phyloP scores from a whole-genome alignment of 2,797 vertebrate species.

The Oceanodroma leucorhoa region DNA sequence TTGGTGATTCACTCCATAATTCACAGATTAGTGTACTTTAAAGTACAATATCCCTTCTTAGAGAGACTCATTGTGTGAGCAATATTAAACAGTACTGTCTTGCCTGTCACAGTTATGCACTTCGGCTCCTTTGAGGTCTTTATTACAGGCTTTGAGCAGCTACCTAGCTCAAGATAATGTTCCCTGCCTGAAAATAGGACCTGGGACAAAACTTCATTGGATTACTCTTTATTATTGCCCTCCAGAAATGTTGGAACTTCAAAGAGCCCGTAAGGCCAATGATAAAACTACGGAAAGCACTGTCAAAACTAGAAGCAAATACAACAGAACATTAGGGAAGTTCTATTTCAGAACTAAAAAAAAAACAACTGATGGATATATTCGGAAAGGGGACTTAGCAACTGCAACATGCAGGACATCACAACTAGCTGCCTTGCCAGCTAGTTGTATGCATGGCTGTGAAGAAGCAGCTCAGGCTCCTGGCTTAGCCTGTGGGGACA shows the following conservation, averaged over 20 bases:
- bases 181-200: not conserved
- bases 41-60: not conserved
- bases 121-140: not conserved
- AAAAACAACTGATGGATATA: not conserved
- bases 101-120: not conserved
- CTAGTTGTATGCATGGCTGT: not conserved
- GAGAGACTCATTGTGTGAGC: not conserved
- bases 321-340: not conserved
- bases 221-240: not conserved
- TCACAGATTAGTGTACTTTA: not conserved
- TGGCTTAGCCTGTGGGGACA: not conserved
- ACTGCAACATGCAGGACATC: not conserved
- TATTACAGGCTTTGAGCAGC: not conserved
- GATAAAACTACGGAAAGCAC: not conserved
- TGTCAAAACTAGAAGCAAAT: not conserved
- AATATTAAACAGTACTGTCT: not conserved
- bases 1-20: not conserved
- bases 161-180: not conserved
- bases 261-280: not conserved
- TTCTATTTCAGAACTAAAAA: not conserved
- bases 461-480: not conserved
- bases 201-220: not conserved
- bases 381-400: not conserved
- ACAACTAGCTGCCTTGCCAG: not conserved
- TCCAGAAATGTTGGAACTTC: not conserved